Conservation (phyloP, 2,888 invertebrate genomes). For the Tenodera sinensis region DNA sequence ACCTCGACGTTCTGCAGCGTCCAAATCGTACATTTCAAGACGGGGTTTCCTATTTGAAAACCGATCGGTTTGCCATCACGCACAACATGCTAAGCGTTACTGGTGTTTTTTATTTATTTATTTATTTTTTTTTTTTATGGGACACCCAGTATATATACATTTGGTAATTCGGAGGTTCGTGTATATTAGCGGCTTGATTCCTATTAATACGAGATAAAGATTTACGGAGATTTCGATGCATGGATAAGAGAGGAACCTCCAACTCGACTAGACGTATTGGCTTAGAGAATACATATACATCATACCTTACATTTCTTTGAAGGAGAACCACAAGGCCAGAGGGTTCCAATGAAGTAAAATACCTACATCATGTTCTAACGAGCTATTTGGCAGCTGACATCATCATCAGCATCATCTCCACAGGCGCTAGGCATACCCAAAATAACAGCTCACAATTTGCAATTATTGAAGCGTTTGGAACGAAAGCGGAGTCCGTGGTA, state of each 20-base stretch:
- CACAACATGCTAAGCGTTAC: too few relatives aligned
- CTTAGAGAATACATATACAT: too few relatives aligned
- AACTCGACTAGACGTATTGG: not conserved
- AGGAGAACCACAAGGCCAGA: not conserved
- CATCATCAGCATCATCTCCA: not conserved
- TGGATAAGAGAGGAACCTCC: not conserved
- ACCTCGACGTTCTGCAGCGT: too few relatives aligned
- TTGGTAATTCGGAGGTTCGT: not conserved
- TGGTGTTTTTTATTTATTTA: too few relatives aligned
- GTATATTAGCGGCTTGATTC: not conserved
- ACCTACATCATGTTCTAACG: not conserved
- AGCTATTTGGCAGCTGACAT: constrained; percentile 5
- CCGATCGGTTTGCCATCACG: too few relatives aligned
- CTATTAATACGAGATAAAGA: not conserved
- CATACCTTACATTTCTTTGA: not conserved
- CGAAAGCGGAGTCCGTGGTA: not conserved
- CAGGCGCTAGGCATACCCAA: not conserved
- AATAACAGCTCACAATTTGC: constrained; percentile 8
- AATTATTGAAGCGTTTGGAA: not conserved
- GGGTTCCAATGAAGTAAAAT: not conserved
- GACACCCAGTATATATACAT: too few relatives aligned
- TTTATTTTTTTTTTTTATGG: too few relatives aligned
- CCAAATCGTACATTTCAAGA: too few relatives aligned
- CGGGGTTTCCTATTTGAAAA: too few relatives aligned
- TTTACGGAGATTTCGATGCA: not conserved